Base-by-base conservation (phyloP, 30 jellyfish, hydroid and myxozoan genomes). In the Aurelia aurita region DNA sequence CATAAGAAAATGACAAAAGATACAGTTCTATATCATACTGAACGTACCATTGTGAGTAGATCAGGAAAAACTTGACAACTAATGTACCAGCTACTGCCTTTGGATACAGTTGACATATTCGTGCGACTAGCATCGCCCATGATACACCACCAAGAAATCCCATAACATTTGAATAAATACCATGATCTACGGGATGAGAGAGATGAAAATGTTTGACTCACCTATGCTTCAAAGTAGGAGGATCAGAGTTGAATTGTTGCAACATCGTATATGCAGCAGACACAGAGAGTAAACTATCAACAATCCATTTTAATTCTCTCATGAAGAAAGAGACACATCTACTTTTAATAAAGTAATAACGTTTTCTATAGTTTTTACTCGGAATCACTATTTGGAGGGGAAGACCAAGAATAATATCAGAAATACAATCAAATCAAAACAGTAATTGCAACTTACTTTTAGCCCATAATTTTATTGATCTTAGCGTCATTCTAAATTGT, bases 111-210 rank as follows among this genome's bases (percentile, higher is more conserved):
- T 96, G 99, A 77, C 99, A 90, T 18, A 96, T 87, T 69, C 99
- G 72, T 49, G 99, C 99, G 8, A 91, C 98, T 31, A 96, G 68
- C 98, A 96, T 96, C 19, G 99, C 99, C 99, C 99, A 96, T 18
- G 99, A 90, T 13, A 96, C 98, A 78, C 99, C 99, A 68, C 99
- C 99, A 72, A 96, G 98, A 84, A 90, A 96, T 10, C 99, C 99
- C 87, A 96, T 94, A 26, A 91, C 99, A 73, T 96, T 96, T 20
- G 99, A 96, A 79, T 96, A 96, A 5, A 96, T 81, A 51, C 94
- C 94, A 49, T 87, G 96, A 76, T 90, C 99, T 95, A 65, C 34
- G 58, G 45, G 19, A 39, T 39, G 51, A 39, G 3, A 31, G 43
- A 31, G 43, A 31, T 31, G 43, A 31, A 31, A 31, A 31, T 3